phyloP scores from a whole-genome alignment of 2,113 vertebrate genomes.

The Otis tarda region DNA sequence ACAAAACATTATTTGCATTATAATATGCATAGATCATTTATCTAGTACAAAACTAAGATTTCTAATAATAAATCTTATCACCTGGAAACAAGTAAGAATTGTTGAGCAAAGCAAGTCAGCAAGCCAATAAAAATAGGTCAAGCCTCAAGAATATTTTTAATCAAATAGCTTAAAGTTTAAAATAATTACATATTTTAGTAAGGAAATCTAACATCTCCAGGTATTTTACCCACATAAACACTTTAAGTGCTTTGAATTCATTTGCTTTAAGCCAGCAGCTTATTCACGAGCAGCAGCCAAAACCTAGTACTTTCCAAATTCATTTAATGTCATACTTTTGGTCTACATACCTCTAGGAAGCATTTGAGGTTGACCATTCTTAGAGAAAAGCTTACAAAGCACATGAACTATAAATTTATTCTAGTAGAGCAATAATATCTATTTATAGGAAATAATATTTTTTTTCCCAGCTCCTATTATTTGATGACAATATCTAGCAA shows the following conservation, averaged over 20 bases:
- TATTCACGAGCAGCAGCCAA: background rate
- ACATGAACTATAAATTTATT: background rate
- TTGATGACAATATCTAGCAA: background rate
- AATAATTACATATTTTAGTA: background rate
- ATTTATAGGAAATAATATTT: background rate
- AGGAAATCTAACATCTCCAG: background rate
- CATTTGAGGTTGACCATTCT: background rate
- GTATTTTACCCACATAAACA: background rate
- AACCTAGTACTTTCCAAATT: background rate
- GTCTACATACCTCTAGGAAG: background rate
- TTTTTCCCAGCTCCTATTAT: background rate
- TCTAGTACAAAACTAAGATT: background rate
- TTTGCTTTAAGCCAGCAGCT: background rate
- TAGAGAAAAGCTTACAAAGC: background rate
- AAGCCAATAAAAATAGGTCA: background rate
- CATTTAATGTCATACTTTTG: background rate
- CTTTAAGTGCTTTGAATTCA: background rate
- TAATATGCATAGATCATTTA: background rate
- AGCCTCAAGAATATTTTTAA: background rate
- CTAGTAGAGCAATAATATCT: background rate
- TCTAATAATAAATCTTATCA: background rate
- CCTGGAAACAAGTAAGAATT: background rate
- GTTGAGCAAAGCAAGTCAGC: background rate
- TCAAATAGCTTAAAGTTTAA: background rate
- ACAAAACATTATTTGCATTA: background rate